Percentiles rank a stretch among this genome's conserved stretches.
These are phyloP conservation scores for Drosophila teissieri DNA, from an alignment of 1,140 invertebrate genomes.

Conservation along the genomic window DNA sequence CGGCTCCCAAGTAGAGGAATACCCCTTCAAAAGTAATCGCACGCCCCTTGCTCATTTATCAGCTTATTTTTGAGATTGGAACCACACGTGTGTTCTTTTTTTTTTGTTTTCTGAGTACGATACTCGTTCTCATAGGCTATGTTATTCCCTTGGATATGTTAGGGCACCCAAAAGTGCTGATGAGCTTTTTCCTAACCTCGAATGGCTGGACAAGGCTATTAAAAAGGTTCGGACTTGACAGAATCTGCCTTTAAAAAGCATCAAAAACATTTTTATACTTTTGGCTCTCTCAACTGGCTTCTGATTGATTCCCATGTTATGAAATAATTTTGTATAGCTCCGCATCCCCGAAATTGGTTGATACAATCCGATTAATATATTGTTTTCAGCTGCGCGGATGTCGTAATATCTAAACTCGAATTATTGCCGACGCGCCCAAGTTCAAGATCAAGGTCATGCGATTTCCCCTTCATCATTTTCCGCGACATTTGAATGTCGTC, in stretches of 20 bases:
- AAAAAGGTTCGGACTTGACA: conserved; percentile 20
- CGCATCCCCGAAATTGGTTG: conserved; percentile 49
- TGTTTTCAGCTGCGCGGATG: conserved; percentile 53
- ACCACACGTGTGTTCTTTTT: conserved; percentile 25
- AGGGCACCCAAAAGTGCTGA: conserved; percentile 31
- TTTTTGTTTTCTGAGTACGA: conserved; percentile 1
- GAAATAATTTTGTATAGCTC: conserved; percentile 34
- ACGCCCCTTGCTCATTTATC: conserved; percentile 47
- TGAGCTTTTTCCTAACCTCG: conserved; percentile 48
- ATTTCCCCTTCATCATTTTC: conserved; percentile 21
- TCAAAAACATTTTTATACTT: conserved; percentile 15
- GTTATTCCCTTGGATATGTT: conserved; percentile 20
- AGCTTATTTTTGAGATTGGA: conserved; percentile 9
- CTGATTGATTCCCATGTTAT: conserved; percentile 66
- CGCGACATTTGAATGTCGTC: conserved; percentile 48
- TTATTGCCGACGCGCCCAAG: conserved; percentile 40
- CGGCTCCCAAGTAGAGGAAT: conserved; percentile 14
- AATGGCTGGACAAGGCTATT: conserved; percentile 29
- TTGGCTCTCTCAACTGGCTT: conserved; percentile 12
- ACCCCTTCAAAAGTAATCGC: background rate
- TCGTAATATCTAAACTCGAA: conserved; percentile 38
- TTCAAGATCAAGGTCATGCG: conserved; percentile 76
- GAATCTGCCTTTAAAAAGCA: background rate
- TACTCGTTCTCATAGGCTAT: conserved; percentile 13
- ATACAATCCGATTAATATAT: conserved; percentile 68